These are phyloP conservation scores for Microtus agrestis DNA, from an alignment of 2,797 vertebrate genomes.

Conservation along the genomic window DNA sequence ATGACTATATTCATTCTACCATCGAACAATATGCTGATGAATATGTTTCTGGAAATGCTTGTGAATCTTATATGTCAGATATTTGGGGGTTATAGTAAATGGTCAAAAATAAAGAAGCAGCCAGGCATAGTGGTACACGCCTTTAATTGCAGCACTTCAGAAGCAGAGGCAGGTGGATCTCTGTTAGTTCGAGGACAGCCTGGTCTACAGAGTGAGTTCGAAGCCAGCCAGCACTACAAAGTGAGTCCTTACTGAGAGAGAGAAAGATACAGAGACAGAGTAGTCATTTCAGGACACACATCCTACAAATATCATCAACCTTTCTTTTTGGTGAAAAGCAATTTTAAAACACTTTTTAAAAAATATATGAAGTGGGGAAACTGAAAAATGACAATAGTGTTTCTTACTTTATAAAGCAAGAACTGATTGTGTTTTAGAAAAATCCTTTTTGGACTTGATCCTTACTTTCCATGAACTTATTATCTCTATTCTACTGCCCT, in stretches of 20 bases:
- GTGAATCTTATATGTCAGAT: background rate
- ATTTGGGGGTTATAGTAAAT: conserved; percentile 25
- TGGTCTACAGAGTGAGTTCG: background rate
- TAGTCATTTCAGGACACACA: background rate
- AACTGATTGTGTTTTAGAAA: background rate
- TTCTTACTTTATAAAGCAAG: background rate
- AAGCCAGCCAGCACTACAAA: background rate
- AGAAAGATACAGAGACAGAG: background rate
- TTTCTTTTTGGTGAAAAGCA: background rate
- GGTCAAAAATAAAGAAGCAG: conserved; percentile 9
- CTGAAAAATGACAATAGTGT: background rate
- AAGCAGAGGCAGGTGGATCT: background rate
- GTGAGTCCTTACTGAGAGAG: background rate
- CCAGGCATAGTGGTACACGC: background rate
- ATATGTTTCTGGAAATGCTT: conserved; percentile 22
- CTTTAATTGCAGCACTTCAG: background rate
- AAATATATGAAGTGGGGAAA: background rate
- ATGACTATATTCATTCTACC: conserved; percentile 18
- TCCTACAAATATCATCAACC: background rate
- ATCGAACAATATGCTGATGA: background rate
- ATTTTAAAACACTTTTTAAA: background rate
- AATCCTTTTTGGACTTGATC: conserved; percentile 3
- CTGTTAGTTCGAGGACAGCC: background rate
- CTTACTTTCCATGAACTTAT: conserved; percentile 26
- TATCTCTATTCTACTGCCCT: conserved; percentile 33